Evolutionary conservation across 2,888 invertebrate species (phyloP), one percentile per base, ranked within the genome.

Genomic region (Drosophila mayaguana): DNA sequence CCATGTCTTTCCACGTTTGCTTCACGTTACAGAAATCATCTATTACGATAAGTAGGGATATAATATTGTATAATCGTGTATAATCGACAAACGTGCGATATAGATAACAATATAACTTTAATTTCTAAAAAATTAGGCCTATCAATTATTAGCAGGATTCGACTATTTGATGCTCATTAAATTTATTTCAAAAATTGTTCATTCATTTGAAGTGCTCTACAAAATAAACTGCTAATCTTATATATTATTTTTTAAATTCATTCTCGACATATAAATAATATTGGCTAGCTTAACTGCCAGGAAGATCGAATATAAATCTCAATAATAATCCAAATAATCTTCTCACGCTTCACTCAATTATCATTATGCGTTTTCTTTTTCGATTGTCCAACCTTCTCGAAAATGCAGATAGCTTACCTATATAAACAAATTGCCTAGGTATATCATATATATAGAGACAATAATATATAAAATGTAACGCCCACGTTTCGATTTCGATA

Each of bases 271-370:
- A 59, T 56, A 54, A 25, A 59, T 34, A 22, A 59, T 50, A 51
- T 60, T 45, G 51, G 51, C 53, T 64, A 45, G 38, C 40, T 55
- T 46, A 71, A 38, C 51, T 56, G 55, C 32, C 36, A 36, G 20
- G 7, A n/a, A 56, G 34, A 42, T 34, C 43, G 25, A 16, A 36
- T 53, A 72, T 74, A 63, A 72, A 55, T 71, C 45, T 40, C 36
- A 45, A 50, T 28, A 55, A 60, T 63, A 59, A 51, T 38, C 2
- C 38, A 36, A 20, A n/a, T 67, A 66, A 67, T 72, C 63, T 62
- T 40, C 45, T 57, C 53, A 60, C 60, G 61, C 59, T 51, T 63
- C 55, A 46, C 62, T 42, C 61, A 66, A 75, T 72, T 72, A 72
- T 48, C 22, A 28, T 40, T 56, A 25, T 43, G 14, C 34, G 20